Evolutionary conservation across 2,888 invertebrate species (phyloP).

Genomic region (Thereva unica): DNA sequence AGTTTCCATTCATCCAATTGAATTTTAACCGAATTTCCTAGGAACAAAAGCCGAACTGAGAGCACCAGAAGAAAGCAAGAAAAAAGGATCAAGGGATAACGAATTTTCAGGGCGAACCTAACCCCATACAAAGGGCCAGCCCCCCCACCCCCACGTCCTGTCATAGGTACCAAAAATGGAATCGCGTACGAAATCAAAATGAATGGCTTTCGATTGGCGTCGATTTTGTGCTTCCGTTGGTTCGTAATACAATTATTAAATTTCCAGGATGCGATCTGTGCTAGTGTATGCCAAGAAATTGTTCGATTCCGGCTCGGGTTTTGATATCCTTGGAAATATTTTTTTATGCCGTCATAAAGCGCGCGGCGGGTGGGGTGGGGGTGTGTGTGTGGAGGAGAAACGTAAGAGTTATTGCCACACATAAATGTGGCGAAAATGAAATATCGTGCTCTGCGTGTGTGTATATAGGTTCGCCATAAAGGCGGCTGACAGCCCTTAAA

Average conservation of each 20-base stretch:
- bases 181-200: neutral
- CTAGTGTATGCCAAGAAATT: no score
- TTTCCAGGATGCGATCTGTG: conserved; percentile 2
- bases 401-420: no score
- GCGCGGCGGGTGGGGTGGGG: no score
- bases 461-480: no score
- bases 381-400: no score
- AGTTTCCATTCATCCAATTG: conserved; percentile 22
- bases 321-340: no score
- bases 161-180: conserved; percentile 17
- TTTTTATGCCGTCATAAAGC: no score
- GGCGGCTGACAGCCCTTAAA: no score
- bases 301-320: no score
- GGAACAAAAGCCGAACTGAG: no score
- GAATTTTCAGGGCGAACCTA: conserved; percentile 8
- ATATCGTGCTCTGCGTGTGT: no score
- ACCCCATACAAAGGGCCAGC: neutral
- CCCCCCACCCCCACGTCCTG: neutral
- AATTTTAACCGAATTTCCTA: conserved; percentile 27
- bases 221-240: conserved; percentile 11
- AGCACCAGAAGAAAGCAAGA: neutral
- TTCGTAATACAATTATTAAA: neutral
- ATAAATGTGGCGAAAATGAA: no score
- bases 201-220: conserved; percentile 27
- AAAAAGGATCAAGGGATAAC: conserved; percentile 3